These are phyloP conservation scores for Caenorhabditis briggsae DNA, from an alignment of 1,140 invertebrate genomes.

Conservation along the genomic window DNA sequence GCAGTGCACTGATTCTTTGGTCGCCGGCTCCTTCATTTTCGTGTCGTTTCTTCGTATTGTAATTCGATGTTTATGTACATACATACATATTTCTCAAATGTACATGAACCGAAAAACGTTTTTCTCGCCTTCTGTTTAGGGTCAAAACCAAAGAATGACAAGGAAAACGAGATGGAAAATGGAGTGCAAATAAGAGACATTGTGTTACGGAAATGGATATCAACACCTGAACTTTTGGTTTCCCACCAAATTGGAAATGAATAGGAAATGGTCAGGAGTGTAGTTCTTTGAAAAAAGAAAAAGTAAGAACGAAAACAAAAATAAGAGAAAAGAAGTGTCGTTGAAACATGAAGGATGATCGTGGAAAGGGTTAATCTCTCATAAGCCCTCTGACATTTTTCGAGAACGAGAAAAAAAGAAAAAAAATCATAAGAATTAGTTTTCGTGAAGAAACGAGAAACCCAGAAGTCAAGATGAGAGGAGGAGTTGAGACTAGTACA, in stretches of 20 bases:
- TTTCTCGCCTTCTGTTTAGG: background rate
- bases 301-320: background rate
- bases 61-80: conserved; percentile 55
- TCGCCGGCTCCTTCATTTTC: background rate
- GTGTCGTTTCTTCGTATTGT: conserved; percentile 26
- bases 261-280: too few species aligned
- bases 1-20: conserved; percentile 35
- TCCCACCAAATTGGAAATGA: too few species aligned
- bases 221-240: background rate
- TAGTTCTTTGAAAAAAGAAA: background rate
- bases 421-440: too few species aligned
- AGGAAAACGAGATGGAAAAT: background rate
- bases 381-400: conserved; percentile 18
- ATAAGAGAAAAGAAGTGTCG: background rate
- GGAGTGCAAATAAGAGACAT: conserved; percentile 11
- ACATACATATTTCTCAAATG: background rate
- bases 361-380: background rate
- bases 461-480: background rate
- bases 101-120: background rate
- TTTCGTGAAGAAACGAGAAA: background rate
- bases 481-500: background rate
- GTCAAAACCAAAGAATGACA: background rate
- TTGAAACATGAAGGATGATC: background rate
- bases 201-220: background rate
- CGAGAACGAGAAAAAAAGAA: background rate